Evolutionary conservation across 2,113 vertebrate species (phyloP).

Genomic region (Rhadina sibilatrix): DNA sequence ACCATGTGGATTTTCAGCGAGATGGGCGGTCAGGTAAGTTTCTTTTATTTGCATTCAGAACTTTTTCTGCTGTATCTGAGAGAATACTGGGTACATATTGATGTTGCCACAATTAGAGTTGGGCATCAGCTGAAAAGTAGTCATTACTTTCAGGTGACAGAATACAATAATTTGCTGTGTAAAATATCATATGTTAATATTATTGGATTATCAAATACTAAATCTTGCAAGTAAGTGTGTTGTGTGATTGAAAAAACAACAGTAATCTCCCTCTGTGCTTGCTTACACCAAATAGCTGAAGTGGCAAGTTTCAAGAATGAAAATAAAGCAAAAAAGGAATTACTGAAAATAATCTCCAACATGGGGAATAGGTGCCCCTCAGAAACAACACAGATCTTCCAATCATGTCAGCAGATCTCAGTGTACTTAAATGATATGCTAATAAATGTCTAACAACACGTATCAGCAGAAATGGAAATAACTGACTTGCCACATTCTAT

Average conservation of each 20-base stretch:
- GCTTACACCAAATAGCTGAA: not conserved
- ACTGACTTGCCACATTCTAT: not conserved
- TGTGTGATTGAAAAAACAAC: constrained; percentile 18
- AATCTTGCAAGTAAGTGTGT: constrained; percentile 46
- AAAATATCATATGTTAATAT: not conserved
- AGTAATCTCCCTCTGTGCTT: not conserved
- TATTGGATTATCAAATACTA: constrained; percentile 23
- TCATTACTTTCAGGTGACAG: not conserved
- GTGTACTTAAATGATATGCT: not conserved
- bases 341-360: not conserved
- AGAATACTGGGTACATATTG: not conserved
- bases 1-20: constrained; percentile 97
- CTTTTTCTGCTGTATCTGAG: not conserved
- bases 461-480: not conserved
- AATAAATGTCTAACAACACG: not conserved
- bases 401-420: not conserved
- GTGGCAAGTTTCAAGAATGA: not conserved
- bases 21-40: constrained; percentile 92
- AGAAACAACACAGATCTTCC: not conserved
- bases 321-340: not conserved
- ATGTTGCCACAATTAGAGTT: not conserved
- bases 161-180: not conserved
- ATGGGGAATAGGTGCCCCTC: not conserved
- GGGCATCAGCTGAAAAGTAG: not conserved
- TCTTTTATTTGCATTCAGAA: not conserved